These are phyloP conservation scores for Thysanoteuthis rhombus DNA, from an alignment of 2,888 invertebrate species.

Conservation along the genomic window DNA sequence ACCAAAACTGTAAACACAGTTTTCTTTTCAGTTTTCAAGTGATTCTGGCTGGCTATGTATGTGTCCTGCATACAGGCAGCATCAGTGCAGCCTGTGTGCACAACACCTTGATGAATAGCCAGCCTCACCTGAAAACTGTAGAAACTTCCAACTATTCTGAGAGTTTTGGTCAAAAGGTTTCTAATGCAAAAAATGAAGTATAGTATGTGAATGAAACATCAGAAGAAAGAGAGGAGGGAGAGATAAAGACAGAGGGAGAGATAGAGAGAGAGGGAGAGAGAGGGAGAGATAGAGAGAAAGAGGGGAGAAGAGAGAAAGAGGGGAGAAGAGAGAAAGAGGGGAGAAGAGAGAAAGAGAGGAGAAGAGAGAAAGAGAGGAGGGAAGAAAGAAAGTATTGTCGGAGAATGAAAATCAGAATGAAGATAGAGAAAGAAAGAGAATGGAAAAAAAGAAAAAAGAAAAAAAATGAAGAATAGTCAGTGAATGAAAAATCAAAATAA, in stretches of 20 bases:
- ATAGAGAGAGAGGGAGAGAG: neutral
- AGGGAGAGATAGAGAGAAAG: neutral
- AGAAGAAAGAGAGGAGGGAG: neutral
- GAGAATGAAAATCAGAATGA: neutral
- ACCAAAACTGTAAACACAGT: too few species aligned
- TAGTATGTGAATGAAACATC: neutral
- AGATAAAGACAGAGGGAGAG: neutral
- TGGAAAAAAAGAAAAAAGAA: neutral
- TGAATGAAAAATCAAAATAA: too few species aligned
- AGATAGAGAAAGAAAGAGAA: slow-evolving; percentile 14
- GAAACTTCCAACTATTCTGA: neutral
- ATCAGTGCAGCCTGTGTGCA: too few species aligned
- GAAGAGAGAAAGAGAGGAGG: neutral
- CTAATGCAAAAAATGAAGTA: neutral
- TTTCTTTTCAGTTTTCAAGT: too few species aligned
- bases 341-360: neutral
- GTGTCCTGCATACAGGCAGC: too few species aligned
- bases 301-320: neutral
- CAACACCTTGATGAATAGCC: too few species aligned
- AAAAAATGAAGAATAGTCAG: too few species aligned
- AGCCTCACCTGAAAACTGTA: neutral
- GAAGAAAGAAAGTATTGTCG: neutral
- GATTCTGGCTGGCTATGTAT: too few species aligned
- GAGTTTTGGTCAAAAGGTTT: neutral
- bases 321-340: neutral